Evolutionary conservation across 2,113 vertebrate species (phyloP), one percentile per base, ranked within the genome.

Genomic region (Pyrgilauda ruficollis): DNA sequence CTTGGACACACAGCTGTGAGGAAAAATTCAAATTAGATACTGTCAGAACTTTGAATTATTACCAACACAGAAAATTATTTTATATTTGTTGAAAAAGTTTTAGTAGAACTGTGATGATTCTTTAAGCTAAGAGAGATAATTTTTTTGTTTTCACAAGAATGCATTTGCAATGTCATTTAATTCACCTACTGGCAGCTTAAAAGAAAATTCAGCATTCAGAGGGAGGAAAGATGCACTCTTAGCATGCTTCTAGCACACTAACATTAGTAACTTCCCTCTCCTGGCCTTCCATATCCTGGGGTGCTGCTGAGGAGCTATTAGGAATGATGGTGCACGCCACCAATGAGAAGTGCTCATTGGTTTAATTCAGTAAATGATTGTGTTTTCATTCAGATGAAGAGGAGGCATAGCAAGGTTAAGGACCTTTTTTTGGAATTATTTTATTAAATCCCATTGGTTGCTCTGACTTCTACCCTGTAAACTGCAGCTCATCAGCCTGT

Each of bases 41-140:
- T 41, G 13, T 53, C 37, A 58, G 28, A 93, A 55, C 52, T 82
- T 92, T 87, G 47, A 88, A 90, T 76, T 94, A 81, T 59, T 43
- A 63, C 46, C 75, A 84, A 81, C 31, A 24, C 52, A 89, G 59
- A 55, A 94, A 95, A 78, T 49, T 2, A 30, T 69, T 96, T 84
- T 84, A 35, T 55, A 82, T 70, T 74, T 96, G 61, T 93, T 94
- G 63, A 58, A 86, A 93, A 91, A 92, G 66, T 88, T 87, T 91
- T 73, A 79, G 63, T 41, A 93, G 84, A 86, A 92, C 46, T 88
- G 58, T 78, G 56, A 92, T 94, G 82, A 96, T 78, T 97, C 95
- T 96, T 96, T 94, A 95, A 89, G 55, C 24, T 92, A 87, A 95
- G 93, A 90, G 58, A 91, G 56, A 55, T 15, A 85, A 27, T 58